Conservation (phyloP, 2,797 vertebrate genomes). For the Pterois miles region DNA sequence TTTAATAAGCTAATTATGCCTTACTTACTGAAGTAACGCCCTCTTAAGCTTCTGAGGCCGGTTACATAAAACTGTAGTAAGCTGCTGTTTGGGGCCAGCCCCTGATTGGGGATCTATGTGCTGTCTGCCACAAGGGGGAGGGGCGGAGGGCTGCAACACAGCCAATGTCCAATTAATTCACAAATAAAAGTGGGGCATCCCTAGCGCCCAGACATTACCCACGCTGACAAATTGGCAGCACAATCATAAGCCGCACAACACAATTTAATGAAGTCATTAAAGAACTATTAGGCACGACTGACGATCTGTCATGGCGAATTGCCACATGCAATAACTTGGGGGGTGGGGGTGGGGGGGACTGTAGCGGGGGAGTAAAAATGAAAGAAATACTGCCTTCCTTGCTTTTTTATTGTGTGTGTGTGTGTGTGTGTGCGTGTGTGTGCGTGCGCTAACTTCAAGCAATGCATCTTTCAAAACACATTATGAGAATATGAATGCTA, state of each 20-base stretch:
- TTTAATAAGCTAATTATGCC: slow-evolving; percentile 26
- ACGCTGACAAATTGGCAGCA: slow-evolving; percentile 83
- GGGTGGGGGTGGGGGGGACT: not conserved
- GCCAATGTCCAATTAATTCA: slow-evolving; percentile 83
- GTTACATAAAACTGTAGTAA: slow-evolving; percentile 33
- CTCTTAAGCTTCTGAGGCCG: slow-evolving; percentile 8
- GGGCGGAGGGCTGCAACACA: slow-evolving; percentile 43
- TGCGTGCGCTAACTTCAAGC: slow-evolving; percentile 23
- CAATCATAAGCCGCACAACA: slow-evolving; percentile 85
- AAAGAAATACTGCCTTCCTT: slow-evolving; percentile 54
- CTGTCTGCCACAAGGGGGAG: slow-evolving; percentile 25
- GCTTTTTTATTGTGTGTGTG: slow-evolving; percentile 27
- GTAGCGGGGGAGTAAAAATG: slow-evolving; percentile 46
- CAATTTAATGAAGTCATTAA: slow-evolving; percentile 88
- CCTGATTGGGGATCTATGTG: slow-evolving; percentile 50
- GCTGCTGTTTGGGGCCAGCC: slow-evolving; percentile 27
- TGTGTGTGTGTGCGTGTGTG: slow-evolving; percentile 19
- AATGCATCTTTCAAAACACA: slow-evolving; percentile 60
- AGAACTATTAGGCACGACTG: slow-evolving; percentile 86
- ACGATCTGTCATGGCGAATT: slow-evolving; percentile 84
- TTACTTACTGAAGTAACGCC: slow-evolving; percentile 1
- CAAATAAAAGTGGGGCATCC: slow-evolving; percentile 84
- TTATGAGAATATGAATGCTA: slow-evolving; percentile 66
- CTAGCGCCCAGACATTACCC: slow-evolving; percentile 78
- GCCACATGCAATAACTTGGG: slow-evolving; percentile 82